phyloP scores from a whole-genome alignment of 2,113 vertebrate genomes.

The Hippocampus guttulatus region DNA sequence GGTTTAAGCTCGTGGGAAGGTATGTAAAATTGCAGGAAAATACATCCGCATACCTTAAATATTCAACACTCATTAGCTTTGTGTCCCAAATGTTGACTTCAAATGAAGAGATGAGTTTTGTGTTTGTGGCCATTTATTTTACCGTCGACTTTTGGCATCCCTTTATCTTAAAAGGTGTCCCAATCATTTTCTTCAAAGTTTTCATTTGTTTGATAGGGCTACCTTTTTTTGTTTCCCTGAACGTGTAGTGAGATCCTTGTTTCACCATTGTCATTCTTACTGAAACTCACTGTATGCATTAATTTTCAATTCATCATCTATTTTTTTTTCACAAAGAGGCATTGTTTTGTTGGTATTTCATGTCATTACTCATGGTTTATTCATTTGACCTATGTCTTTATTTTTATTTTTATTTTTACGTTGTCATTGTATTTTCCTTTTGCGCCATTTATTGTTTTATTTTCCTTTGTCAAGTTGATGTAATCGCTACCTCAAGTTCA shows the following conservation, averaged over 20 bases:
- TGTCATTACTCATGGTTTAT: constrained; percentile 22
- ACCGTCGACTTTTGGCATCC: constrained; percentile 15
- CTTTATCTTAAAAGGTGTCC: constrained; percentile 7
- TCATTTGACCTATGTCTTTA: constrained; percentile 8
- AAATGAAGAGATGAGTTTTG: not conserved
- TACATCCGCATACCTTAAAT: not conserved
- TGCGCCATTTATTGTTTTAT: constrained; percentile 13
- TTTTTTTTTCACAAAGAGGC: constrained; percentile 2
- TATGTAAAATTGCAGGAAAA: constrained; percentile 60
- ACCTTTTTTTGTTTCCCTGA: not conserved
- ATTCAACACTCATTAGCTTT: not conserved
- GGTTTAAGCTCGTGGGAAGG: constrained; percentile 98
- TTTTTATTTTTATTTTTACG: not conserved
- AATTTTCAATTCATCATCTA: not conserved
- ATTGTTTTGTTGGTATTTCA: constrained; percentile 35
- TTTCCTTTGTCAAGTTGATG: constrained; percentile 19
- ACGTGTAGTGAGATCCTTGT: not conserved
- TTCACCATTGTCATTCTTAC: constrained; percentile 15
- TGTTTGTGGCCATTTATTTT: not conserved
- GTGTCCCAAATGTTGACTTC: not conserved
- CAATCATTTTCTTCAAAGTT: constrained; percentile 21
- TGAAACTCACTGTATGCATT: not conserved
- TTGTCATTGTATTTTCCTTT: constrained; percentile 9
- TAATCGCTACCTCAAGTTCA: not conserved
- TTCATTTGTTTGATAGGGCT: constrained; percentile 15